These are phyloP conservation scores for Caenorhabditis sulstoni DNA, from an alignment of 2,888 invertebrate species.

Conservation along the genomic window DNA sequence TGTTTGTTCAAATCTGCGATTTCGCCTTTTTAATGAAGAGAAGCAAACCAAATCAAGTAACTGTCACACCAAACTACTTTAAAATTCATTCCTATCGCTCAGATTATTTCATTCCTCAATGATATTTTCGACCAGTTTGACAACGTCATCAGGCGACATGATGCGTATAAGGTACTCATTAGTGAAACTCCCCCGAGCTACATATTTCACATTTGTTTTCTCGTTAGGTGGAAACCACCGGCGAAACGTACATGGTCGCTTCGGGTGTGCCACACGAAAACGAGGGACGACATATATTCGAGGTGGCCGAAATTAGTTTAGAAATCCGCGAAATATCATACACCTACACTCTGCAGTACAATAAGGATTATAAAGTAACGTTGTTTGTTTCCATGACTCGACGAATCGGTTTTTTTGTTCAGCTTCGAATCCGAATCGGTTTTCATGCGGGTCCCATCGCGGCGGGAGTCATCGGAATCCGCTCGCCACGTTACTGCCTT, in stretches of 20 bases:
- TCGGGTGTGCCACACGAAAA: constrained; percentile 79
- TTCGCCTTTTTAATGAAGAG: constrained; percentile 70
- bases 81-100: not conserved
- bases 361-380: constrained; percentile 31
- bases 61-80: not conserved
- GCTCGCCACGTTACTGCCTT: constrained; percentile 77
- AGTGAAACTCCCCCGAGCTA: not conserved
- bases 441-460: constrained; percentile 79
- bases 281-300: constrained; percentile 76
- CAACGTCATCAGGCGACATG: constrained; percentile 74
- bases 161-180: constrained; percentile 77
- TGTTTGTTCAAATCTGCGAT: constrained; percentile 79
- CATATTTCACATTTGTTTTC: not conserved
- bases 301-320: constrained; percentile 79
- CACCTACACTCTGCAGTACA: constrained; percentile 16
- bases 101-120: constrained; percentile 78
- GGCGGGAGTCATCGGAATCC: constrained; percentile 78
- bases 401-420: too few relatives aligned
- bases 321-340: constrained; percentile 73
- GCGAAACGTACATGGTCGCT: constrained; percentile 79
- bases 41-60: constrained; percentile 70
- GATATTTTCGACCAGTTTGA: constrained; percentile 77
- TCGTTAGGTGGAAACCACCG: constrained; percentile 69
- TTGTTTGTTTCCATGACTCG: not conserved
- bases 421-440: constrained; percentile 76